phyloP scores from a whole-genome alignment of 2,797 vertebrate species.

The Clarias platycephalus region DNA sequence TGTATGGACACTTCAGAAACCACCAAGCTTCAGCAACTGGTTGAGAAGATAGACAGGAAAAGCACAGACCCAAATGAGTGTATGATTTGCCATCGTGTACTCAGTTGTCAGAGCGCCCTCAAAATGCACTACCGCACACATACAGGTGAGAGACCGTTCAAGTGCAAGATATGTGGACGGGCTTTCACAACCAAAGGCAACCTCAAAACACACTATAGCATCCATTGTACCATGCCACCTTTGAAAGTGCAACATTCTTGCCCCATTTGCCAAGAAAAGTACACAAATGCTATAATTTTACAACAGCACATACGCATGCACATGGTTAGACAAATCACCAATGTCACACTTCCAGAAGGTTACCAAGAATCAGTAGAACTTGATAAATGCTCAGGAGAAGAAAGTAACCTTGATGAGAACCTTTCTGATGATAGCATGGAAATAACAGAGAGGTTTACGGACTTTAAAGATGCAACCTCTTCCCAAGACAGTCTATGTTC shows the following conservation, averaged over 20 bases:
- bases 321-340: slow-evolving; percentile 97
- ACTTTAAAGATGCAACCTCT: slow-evolving; percentile 77
- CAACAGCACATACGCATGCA: slow-evolving; percentile 98
- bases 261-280: slow-evolving; percentile 98
- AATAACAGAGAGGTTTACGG: slow-evolving; percentile 86
- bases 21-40: slow-evolving; percentile 93
- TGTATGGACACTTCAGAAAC: slow-evolving; percentile 91
- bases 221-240: slow-evolving; percentile 93
- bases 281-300: slow-evolving; percentile 95
- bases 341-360: slow-evolving; percentile 85
- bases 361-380: slow-evolving; percentile 92
- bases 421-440: slow-evolving; percentile 87
- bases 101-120: slow-evolving; percentile 96
- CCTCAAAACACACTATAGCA: slow-evolving; percentile 97
- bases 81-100: slow-evolving; percentile 92
- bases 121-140: slow-evolving; percentile 99
- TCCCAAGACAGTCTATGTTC: slow-evolving; percentile 89
- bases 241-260: slow-evolving; percentile 95
- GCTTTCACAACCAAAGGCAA: slow-evolving; percentile 99
- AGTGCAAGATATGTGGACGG: slow-evolving; percentile 94
- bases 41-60: slow-evolving; percentile 98
- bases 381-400: slow-evolving; percentile 89
- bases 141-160: slow-evolving; percentile 95
- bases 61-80: slow-evolving; percentile 93
- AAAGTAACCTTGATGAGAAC: slow-evolving; percentile 89